These are phyloP conservation scores for Coelopa pilipes DNA, from an alignment of 2,888 invertebrate genomes.

Conservation along the genomic window DNA sequence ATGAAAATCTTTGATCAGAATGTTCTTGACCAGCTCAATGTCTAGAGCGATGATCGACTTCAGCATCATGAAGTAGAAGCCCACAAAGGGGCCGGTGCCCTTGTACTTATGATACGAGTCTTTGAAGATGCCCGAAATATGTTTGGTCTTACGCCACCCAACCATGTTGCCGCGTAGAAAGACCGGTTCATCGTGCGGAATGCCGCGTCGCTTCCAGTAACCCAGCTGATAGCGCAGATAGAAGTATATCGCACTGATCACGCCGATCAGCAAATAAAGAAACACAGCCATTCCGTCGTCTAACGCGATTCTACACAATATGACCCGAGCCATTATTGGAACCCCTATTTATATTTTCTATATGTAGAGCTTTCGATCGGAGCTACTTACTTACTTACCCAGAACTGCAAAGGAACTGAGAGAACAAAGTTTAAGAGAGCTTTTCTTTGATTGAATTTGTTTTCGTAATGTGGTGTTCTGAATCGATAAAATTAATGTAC, in stretches of 20 bases:
- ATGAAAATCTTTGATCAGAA: slow-evolving; percentile 53
- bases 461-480: too few relatives aligned
- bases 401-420: too few relatives aligned
- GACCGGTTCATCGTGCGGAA: slow-evolving; percentile 42
- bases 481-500: too few relatives aligned
- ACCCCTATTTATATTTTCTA: too few relatives aligned
- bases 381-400: too few relatives aligned
- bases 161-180: slow-evolving; percentile 39
- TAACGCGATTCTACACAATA: too few relatives aligned
- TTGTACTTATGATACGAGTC: slow-evolving; percentile 50
- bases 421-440: too few relatives aligned
- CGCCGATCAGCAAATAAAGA: slow-evolving; percentile 28
- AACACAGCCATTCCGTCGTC: neutral
- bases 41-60: slow-evolving; percentile 47
- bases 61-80: slow-evolving; percentile 47
- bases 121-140: slow-evolving; percentile 34
- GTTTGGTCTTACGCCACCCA: slow-evolving; percentile 33
- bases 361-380: too few relatives aligned
- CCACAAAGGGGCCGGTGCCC: slow-evolving; percentile 48
- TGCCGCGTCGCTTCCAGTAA: slow-evolving; percentile 43
- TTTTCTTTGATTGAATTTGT: too few relatives aligned
- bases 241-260: slow-evolving; percentile 9
- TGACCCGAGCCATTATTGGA: too few relatives aligned
- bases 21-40: slow-evolving; percentile 50
- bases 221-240: slow-evolving; percentile 37